Conservation (phyloP, 2,113 vertebrate genomes). For the Forbesichthys agassizii region DNA sequence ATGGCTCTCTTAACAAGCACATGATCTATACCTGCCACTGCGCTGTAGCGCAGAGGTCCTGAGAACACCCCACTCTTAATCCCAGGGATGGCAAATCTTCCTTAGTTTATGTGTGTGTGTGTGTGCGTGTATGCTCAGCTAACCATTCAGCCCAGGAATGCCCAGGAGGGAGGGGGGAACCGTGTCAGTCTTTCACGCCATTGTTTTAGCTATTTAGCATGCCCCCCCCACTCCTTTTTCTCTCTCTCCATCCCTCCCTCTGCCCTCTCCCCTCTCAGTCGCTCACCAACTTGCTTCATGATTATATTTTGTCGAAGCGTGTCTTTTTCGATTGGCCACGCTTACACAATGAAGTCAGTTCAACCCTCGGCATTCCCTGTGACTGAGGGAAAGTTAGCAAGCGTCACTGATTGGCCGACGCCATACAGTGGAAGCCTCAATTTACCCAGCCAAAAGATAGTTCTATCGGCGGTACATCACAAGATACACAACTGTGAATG, state of each 20-base stretch:
- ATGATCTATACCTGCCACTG: no score
- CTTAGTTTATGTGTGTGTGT: slow-evolving; percentile 3
- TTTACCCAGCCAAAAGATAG: background rate
- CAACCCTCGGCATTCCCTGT: background rate
- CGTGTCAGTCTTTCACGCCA: background rate
- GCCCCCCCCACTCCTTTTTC: background rate
- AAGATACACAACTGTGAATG: background rate
- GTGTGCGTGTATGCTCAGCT: background rate
- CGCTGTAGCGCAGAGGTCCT: background rate
- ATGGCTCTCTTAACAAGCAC: background rate
- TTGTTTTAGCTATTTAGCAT: background rate
- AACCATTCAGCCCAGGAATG: background rate
- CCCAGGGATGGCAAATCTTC: slow-evolving; percentile 14
- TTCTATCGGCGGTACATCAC: background rate
- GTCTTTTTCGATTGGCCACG: background rate
- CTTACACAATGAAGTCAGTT: background rate
- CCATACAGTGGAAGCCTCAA: background rate
- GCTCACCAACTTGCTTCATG: background rate
- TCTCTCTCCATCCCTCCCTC: background rate
- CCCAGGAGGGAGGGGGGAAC: background rate
- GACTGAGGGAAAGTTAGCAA: background rate
- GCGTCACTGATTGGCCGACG: background rate
- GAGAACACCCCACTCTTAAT: background rate
- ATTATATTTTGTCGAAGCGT: background rate
- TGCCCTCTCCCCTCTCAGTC: background rate